phyloP scores from a whole-genome alignment of 2,113 vertebrate genomes.

The Ornithorhynchus anatinus region DNA sequence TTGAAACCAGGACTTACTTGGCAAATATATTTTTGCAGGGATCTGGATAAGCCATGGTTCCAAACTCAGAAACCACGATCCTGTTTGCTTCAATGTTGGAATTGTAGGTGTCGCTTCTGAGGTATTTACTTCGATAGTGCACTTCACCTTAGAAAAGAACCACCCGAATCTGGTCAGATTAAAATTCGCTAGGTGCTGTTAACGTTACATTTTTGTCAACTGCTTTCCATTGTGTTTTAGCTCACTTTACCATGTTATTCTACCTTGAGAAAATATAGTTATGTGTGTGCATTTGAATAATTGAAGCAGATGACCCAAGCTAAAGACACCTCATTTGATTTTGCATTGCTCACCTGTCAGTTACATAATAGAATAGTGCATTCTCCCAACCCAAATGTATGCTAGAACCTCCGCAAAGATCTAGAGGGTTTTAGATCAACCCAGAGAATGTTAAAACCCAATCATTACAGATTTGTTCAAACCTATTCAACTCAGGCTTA shows the following conservation, averaged over 20 bases:
- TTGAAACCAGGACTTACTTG: conserved; percentile 73
- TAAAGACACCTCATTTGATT: no score
- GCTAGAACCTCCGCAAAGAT: no score
- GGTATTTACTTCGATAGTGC: conserved; percentile 89
- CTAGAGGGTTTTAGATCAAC: no score
- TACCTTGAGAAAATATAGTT: background rate
- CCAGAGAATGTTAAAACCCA: no score
- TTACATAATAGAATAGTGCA: no score
- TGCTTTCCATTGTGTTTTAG: background rate
- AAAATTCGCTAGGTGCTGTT: background rate
- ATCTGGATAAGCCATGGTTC: conserved; percentile 92
- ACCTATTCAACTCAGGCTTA: no score
- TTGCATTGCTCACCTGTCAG: no score
- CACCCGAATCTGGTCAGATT: background rate
- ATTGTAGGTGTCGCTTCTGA: conserved; percentile 86
- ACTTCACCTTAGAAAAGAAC: conserved; percentile 82
- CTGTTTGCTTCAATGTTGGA: conserved; percentile 82
- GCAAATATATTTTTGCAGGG: conserved; percentile 94
- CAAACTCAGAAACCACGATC: conserved; percentile 93
- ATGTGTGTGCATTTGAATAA: no score
- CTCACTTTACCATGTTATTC: background rate
- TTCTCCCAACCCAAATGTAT: no score
- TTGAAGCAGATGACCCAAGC: no score
- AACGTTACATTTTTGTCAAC: background rate
- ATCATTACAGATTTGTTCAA: no score